Base-by-base conservation (phyloP, 2,113 vertebrate genomes). In the Gobiocypris rarus region DNA sequence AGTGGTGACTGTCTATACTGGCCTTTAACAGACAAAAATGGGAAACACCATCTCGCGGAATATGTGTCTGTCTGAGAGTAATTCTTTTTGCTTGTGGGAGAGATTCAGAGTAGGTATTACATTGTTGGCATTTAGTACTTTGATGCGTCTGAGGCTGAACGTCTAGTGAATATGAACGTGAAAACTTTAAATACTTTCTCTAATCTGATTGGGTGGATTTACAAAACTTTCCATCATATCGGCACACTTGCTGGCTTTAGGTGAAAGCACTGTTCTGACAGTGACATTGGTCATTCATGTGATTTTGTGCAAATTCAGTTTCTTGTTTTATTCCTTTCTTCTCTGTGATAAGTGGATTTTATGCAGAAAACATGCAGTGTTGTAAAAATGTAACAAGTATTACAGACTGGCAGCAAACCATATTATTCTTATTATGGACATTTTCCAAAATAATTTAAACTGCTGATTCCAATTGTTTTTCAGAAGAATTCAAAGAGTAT, bases 1-100 rank as follows among this genome's bases (percentile, higher is more conserved):
- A 43, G 24, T 3, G 9, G 76, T 63, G 76, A 45, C 34, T n/a
- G 41, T 67, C 63, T 41, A 24, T 24, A 48, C 43, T 74, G 38
- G 71, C 43, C 70, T 74, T 24, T 48, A 74, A 54, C 52, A 74
- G 70, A 74, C 24, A 79, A 63, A 63, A 45, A 41, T 17, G 31
- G 54, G 10, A 59, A 77, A 59, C 52, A 76, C 11, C 11, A 6
- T 58, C 31, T 17, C 6, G 5, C 19, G 52, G 52, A 54, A 76
- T 9, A 24, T 1, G 31, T 58, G 28, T 41, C 31, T 41, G 75
- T 58, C 22, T 24, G 31, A 58, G 31, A 38, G 19, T 6, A 41
- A 24, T 41, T 2, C 34, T 56, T 58, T 38, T 38, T 6, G 50
- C 73, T 54, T 75, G 50, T 56, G 48, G 26, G 50, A 34, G 31